Evolutionary conservation across 1,140 invertebrate genomes (phyloP), one percentile per base, ranked within the genome.

Genomic region (Diuraphis noxia): DNA sequence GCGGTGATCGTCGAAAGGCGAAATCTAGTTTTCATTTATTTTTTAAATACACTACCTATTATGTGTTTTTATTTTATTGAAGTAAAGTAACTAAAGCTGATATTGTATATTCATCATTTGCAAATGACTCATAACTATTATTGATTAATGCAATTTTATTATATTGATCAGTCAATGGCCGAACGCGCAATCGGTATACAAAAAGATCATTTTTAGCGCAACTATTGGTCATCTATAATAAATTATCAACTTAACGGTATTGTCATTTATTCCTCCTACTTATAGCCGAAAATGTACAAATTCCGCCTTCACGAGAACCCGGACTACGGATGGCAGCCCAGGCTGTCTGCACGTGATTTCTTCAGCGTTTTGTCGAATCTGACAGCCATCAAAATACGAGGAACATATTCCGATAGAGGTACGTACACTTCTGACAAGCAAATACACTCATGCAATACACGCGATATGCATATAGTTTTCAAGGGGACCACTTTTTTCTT

Each of bases 371-470:
- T 99, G 2, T 96, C 98, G 17, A 99, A 99, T 94, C 93, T 99
- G 40, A 99, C 98, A 1, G 96, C 98, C 0, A 97, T 99, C 85
- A 98, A 98, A 94, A 98, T 99, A 92, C 95, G 98, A 63, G 98
- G 96, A 52, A 99, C 98, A 0, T 99, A 99, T 93, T 96, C 96
- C 7, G 95, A 96, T 93, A 95, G 95, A 95, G 95, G 96, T 96
- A 93, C 1, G 52, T 63, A 7, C n/a, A 63, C 36, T 9, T 86
- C 38, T 5, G 56, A 81, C 5, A 25, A 6, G 8, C 30, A n/a
- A 43, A 38, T 9, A 25, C 21, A 38, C 10, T 40, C 9, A 3
- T 21, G 1, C 6, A 25, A 40, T n/a, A n/a, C 9, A 25, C 23
- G 23, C 3, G 23, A 81, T 40, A 30, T 25, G 23, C 21, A 8